Conservation (phyloP, 2,888 invertebrate species). For the Drosophila histrio region DNA sequence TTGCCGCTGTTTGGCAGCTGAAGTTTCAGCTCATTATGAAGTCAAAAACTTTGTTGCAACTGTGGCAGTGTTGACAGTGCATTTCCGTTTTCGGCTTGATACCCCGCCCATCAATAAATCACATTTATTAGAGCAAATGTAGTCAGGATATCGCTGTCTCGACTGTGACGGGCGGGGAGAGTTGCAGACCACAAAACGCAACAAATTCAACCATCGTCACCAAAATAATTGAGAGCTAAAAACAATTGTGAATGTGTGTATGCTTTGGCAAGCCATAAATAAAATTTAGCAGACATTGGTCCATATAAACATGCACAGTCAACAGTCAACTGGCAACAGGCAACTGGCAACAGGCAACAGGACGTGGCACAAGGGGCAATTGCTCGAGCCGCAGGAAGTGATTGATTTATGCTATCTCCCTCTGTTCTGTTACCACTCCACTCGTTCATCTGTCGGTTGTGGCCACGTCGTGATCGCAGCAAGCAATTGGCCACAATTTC, state of each 20-base stretch:
- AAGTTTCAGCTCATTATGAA: slow-evolving; percentile 35
- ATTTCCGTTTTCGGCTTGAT: slow-evolving; percentile 42
- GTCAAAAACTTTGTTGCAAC: slow-evolving; percentile 33
- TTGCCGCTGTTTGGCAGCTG: slow-evolving; percentile 18
- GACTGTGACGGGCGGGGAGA: slow-evolving; percentile 26
- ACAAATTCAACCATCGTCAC: slow-evolving; percentile 40
- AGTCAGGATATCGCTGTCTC: slow-evolving; percentile 24
- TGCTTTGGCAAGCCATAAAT: slow-evolving; percentile 58
- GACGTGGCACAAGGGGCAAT: slow-evolving; percentile 33
- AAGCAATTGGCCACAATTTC: slow-evolving; percentile 63
- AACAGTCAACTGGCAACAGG: slow-evolving; percentile 22
- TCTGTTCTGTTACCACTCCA: neutral
- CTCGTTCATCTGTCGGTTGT: neutral
- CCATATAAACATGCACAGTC: slow-evolving; percentile 28
- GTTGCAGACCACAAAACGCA: slow-evolving; percentile 25
- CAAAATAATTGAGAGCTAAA: slow-evolving; percentile 59
- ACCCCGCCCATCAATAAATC: slow-evolving; percentile 57
- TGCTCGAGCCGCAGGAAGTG: slow-evolving; percentile 69
- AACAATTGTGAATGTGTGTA: slow-evolving; percentile 36
- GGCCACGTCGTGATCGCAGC: slow-evolving; percentile 8
- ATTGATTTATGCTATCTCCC: slow-evolving; percentile 66
- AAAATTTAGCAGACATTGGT: slow-evolving; percentile 49
- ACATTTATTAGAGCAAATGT: slow-evolving; percentile 63
- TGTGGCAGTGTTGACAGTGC: slow-evolving; percentile 41
- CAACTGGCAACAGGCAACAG: slow-evolving; percentile 45